A percentile compares a stretch with the other conserved stretches of the same genome.
These are phyloP conservation scores for Pseudanteris insignis DNA, from an alignment of 2,888 invertebrate genomes.

Conservation along the genomic window DNA sequence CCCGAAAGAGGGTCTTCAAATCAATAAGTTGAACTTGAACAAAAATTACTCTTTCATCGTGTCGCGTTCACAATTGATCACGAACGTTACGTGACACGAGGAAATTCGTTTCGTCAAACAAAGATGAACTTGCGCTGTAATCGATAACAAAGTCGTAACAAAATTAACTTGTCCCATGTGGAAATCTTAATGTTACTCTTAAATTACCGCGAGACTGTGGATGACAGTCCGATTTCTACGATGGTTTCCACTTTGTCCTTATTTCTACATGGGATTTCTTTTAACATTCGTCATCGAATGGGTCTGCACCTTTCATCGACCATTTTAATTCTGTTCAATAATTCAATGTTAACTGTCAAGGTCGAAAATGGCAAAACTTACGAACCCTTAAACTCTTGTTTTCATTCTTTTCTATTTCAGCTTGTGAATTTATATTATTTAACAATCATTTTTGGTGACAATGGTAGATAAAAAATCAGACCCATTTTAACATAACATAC, in stretches of 20 bases:
- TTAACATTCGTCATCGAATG: slow-evolving; percentile 23
- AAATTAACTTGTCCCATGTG: slow-evolving; percentile 38
- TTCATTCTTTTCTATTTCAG: too few species aligned
- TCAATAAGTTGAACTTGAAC: slow-evolving; percentile 65
- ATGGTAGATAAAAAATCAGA: slow-evolving; percentile 7
- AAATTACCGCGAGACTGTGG: slow-evolving; percentile 2
- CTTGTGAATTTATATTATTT: too few species aligned
- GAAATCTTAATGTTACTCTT: slow-evolving; percentile 10
- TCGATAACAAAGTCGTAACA: slow-evolving; percentile 63
- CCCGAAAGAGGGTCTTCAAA: slow-evolving; percentile 67
- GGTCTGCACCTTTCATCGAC: too few species aligned
- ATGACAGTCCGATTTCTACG: slow-evolving; percentile 1
- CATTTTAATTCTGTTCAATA: too few species aligned
- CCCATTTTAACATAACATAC: slow-evolving; percentile 49
- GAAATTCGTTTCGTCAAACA: slow-evolving; percentile 52
- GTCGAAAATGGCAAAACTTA: too few species aligned
- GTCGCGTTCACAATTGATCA: slow-evolving; percentile 34
- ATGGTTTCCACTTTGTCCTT: not conserved
- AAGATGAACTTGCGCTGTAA: slow-evolving; percentile 64
- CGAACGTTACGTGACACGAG: slow-evolving; percentile 42
- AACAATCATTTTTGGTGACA: too few species aligned
- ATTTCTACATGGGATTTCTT: slow-evolving; percentile 36
- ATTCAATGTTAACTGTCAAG: too few species aligned
- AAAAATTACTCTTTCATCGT: slow-evolving; percentile 43
- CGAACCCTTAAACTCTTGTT: too few species aligned